Conservation (phyloP, 2,888 invertebrate genomes). For the Phortica magna region DNA sequence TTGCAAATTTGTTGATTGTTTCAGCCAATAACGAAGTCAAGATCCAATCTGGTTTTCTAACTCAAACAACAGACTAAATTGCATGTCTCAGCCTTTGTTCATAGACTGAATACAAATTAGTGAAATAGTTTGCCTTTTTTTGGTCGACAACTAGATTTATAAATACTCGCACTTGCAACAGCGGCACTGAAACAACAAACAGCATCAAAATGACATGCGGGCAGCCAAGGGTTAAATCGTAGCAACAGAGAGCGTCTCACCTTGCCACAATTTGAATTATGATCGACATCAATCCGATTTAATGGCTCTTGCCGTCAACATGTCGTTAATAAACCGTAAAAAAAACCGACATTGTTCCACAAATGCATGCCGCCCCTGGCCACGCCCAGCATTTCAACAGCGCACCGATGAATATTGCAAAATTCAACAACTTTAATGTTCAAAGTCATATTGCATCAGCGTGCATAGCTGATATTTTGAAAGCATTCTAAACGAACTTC, state of each 20-base stretch:
- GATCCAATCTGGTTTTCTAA: constrained; percentile 67
- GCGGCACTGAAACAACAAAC: constrained; percentile 21
- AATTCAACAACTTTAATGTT: background rate
- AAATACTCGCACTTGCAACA: constrained; percentile 70
- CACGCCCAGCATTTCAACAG: background rate
- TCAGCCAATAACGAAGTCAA: constrained; percentile 59
- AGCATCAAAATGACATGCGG: constrained; percentile 18
- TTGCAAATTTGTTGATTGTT: background rate
- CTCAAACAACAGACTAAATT: constrained; percentile 60
- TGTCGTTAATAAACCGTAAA: constrained; percentile 60
- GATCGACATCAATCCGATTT: constrained; percentile 67
- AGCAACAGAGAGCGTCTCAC: constrained; percentile 42
- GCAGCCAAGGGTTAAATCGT: constrained; percentile 54
- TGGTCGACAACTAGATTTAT: constrained; percentile 70
- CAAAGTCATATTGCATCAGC: constrained; percentile 23
- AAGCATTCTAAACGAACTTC: background rate
- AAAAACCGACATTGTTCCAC: constrained; percentile 10
- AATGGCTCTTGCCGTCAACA: constrained; percentile 69
- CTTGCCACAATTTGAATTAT: constrained; percentile 70
- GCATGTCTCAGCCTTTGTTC: constrained; percentile 41
- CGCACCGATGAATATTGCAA: background rate
- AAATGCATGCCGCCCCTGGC: background rate
- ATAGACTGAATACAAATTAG: constrained; percentile 62
- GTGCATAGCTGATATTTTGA: background rate
- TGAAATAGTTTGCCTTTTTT: constrained; percentile 71